phyloP scores from a whole-genome alignment of 2,888 invertebrate species.

The Lithophane ornitopus region DNA sequence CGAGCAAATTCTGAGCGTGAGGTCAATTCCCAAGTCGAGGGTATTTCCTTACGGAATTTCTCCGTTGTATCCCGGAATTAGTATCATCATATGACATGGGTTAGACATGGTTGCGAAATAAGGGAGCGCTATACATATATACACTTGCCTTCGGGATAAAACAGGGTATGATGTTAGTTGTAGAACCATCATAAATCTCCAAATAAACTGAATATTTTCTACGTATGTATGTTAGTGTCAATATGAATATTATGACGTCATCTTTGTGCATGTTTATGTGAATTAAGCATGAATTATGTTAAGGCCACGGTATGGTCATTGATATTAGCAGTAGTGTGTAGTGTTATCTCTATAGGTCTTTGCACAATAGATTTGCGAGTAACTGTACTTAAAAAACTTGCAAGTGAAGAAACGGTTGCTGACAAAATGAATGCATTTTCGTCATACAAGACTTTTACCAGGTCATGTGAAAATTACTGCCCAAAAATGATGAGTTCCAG shows the following conservation, averaged over 20 bases:
- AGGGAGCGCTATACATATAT: too few relatives aligned
- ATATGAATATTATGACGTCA: conserved; percentile 45
- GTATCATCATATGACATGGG: too few relatives aligned
- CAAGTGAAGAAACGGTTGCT: not conserved
- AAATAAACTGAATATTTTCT: not conserved
- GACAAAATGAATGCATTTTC: not conserved
- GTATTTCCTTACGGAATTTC: not conserved
- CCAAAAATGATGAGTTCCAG: not conserved
- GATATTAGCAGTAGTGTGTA: conserved; percentile 17
- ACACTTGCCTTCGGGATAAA: too few relatives aligned
- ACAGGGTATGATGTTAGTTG: not conserved
- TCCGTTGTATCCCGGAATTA: too few relatives aligned
- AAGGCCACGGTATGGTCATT: conserved; percentile 48
- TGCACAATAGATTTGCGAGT: not conserved
- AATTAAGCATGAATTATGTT: conserved; percentile 55
- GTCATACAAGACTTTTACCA: not conserved
- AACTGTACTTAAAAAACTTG: not conserved
- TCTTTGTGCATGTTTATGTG: conserved; percentile 38
- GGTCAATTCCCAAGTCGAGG: not conserved
- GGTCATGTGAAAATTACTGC: not conserved
- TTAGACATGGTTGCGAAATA: too few relatives aligned
- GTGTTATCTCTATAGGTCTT: not conserved
- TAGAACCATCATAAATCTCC: not conserved
- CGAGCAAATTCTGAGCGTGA: not conserved
- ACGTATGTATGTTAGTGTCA: conserved; percentile 29